Base-by-base conservation (phyloP, 2,888 invertebrate species). In the Dynastes grantii region DNA sequence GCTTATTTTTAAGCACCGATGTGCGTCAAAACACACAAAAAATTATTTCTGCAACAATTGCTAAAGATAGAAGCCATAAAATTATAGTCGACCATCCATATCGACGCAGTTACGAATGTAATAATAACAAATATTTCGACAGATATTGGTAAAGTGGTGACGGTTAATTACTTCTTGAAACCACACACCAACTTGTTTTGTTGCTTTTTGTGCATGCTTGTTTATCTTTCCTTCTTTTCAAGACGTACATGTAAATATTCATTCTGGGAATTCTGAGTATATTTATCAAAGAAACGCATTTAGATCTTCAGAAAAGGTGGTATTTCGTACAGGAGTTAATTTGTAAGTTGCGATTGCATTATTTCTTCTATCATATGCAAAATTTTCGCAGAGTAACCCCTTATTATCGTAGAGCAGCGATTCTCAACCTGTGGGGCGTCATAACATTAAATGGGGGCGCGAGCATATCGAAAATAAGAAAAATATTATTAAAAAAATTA, bases 81-180 rank as follows among this genome's bases (percentile, higher is more conserved):
- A 22, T 9, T 68, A 68, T 51, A 51, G 49, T 29, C 22, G 51
- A 40, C 6, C 13, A 68, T n/a, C 45, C 49, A 68, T 68, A 53
- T 29, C 9, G 1, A 68, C 8, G 11, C 68, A 51, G 68, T 22
- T 45, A 29, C 68, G 40, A 29, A 22, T 51, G 51, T 27, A 49
- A 68, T 51, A 68, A 68, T 51, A 27, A 68, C 22, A 68, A 68
- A 68, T 68, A 51, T 68, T 68, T 68, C 49, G 51, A 27, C 22
- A 68, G 68, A 68, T 51, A 51, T 68, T 51, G 27, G 49, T 22
- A 37, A 68, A 68, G 51, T 51, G 68, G 29, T 68, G 49, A 51
- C 5, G 8, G 63, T 32, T 63, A 63, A 68, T 68, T 68, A 68
- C 51, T 13, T n/a, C 27, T 11, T 9, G 16, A 49, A 68, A 51